Evolutionary conservation across 2,113 vertebrate genomes (phyloP).

Genomic region (Catharus minimus): DNA sequence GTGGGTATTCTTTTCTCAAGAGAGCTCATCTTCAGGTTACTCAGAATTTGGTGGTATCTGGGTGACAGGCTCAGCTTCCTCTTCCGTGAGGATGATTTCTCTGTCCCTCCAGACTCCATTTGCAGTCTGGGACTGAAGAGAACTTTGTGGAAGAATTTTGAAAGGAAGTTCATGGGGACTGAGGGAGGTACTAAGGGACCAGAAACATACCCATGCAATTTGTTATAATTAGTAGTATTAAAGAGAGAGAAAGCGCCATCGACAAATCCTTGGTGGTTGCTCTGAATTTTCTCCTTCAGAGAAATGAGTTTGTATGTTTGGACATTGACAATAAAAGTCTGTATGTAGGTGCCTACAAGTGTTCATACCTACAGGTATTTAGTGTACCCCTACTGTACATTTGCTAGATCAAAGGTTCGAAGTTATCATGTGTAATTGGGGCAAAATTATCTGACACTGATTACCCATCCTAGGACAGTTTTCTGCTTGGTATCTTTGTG

Average conservation of each 20-base stretch:
- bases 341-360: not conserved
- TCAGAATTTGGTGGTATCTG: not conserved
- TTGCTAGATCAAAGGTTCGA: not conserved
- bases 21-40: not conserved
- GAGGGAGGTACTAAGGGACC: not conserved
- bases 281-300: not conserved
- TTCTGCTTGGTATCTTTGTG: not conserved
- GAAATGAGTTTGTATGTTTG: not conserved
- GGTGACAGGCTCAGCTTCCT: not conserved
- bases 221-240: not conserved
- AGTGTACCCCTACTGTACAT: not conserved
- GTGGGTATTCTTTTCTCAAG: not conserved
- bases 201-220: not conserved
- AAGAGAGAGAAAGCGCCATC: not conserved
- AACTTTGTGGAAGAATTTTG: not conserved
- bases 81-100: not conserved
- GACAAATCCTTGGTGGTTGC: not conserved
- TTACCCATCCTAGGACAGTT: not conserved
- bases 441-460: not conserved
- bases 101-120: not conserved
- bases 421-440: not conserved
- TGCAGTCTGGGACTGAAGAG: not conserved
- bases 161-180: not conserved
- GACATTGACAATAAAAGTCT: not conserved
- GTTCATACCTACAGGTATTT: not conserved